A percentile compares a stretch with the other conserved stretches of the same genome.
These are phyloP conservation scores for Oreohelix idahoensis DNA, from an alignment of 1,140 invertebrate genomes.

Conservation along the genomic window DNA sequence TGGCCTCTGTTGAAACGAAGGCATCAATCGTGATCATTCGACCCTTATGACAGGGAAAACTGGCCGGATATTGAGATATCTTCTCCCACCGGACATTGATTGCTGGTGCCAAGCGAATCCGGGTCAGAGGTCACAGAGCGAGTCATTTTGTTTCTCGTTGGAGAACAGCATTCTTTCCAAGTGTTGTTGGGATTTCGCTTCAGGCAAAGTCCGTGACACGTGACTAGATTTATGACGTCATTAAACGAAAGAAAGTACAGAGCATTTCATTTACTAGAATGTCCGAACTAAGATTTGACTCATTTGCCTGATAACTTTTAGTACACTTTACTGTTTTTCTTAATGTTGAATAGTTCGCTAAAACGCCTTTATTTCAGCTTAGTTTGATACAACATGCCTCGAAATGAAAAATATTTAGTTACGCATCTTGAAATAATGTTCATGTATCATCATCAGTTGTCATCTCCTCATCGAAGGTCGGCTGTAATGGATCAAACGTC, in stretches of 20 bases:
- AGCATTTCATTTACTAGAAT: background rate
- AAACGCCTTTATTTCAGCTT: no score
- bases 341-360: no score
- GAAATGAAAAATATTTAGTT: no score
- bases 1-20: background rate
- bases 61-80: constrained; percentile 29
- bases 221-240: background rate
- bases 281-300: background rate
- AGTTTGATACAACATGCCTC: no score
- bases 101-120: constrained; percentile 39
- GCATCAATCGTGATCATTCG: constrained; percentile 11
- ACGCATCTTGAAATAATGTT: no score
- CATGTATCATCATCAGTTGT: no score
- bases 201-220: background rate
- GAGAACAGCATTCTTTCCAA: background rate
- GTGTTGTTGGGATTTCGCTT: background rate
- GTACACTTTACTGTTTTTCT: no score
- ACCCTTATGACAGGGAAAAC: constrained; percentile 22
- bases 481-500: no score
- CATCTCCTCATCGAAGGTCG: no score
- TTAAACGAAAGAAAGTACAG: background rate
- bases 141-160: constrained; percentile 34
- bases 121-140: constrained; percentile 21
- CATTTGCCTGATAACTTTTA: background rate
- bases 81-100: constrained; percentile 31